Evolutionary conservation across 2,113 vertebrate genomes (phyloP).

Genomic region (Toxotes chatareus): DNA sequence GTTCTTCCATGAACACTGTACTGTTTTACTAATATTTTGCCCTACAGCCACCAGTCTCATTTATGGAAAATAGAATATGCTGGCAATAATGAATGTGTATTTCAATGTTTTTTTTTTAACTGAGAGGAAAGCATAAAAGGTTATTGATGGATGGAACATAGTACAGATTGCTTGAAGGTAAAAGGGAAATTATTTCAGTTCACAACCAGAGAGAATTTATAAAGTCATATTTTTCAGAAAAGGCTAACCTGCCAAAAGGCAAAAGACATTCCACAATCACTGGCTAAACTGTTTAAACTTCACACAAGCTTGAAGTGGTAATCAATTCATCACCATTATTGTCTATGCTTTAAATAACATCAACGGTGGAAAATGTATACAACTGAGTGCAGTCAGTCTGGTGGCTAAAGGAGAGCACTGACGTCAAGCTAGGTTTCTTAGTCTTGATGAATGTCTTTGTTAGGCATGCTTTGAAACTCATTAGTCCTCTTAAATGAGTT

Average conservation of each 20-base stretch:
- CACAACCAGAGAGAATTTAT: conserved; percentile 11
- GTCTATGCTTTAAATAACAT: not conserved
- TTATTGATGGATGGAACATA: conserved; percentile 22
- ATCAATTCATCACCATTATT: conserved; percentile 16
- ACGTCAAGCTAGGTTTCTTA: conserved; percentile 53
- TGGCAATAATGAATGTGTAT: conserved; percentile 23
- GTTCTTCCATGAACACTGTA: not conserved
- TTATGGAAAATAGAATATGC: conserved; percentile 11
- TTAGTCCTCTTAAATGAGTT: conserved; percentile 66
- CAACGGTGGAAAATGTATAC: conserved; percentile 19
- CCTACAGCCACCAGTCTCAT: conserved; percentile 10
- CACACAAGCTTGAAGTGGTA: conserved; percentile 7
- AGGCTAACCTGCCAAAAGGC: not conserved
- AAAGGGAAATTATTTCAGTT: conserved; percentile 12
- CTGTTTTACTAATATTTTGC: not conserved
- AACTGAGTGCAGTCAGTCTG: conserved; percentile 19
- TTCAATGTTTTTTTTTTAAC: conserved; percentile 38
- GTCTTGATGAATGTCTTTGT: conserved; percentile 68
- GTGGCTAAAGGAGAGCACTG: conserved; percentile 34
- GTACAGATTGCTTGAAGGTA: conserved; percentile 24
- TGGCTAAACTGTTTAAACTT: not conserved
- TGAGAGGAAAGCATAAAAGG: conserved; percentile 29
- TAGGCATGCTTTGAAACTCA: conserved; percentile 69
- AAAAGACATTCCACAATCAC: not conserved
- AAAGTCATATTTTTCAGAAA: conserved; percentile 9